Evolutionary conservation across 1,140 invertebrate species (phyloP).

Genomic region (Drosophila eugracilis): DNA sequence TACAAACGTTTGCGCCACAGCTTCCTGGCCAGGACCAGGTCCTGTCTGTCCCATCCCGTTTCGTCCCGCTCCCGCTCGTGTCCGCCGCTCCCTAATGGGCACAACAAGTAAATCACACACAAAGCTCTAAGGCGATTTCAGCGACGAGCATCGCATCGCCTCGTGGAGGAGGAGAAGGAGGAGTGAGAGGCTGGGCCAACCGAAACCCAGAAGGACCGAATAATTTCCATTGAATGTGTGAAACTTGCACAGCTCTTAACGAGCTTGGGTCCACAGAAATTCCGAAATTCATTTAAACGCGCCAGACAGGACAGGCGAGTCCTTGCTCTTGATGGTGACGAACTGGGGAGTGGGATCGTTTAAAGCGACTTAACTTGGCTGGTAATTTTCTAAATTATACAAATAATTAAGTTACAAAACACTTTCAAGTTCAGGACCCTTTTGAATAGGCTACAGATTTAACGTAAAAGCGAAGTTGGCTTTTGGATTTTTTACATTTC

Average conservation of each 20-base stretch:
- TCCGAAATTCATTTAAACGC: slow-evolving; percentile 60
- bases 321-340: slow-evolving; percentile 31
- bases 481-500: no score
- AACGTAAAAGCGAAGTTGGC: neutral
- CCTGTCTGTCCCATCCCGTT: no score
- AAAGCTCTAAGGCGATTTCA: slow-evolving; percentile 81
- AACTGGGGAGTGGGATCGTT: slow-evolving; percentile 28
- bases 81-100: slow-evolving; percentile 64
- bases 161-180: no score
- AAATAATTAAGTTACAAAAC: slow-evolving; percentile 22
- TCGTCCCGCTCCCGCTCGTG: no score
- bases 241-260: slow-evolving; percentile 63
- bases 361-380: slow-evolving; percentile 31
- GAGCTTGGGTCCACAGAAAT: slow-evolving; percentile 50
- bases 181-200: no score
- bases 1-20: slow-evolving; percentile 76
- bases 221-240: slow-evolving; percentile 62
- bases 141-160: slow-evolving; percentile 50
- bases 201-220: slow-evolving; percentile 39
- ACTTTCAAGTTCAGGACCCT: slow-evolving; percentile 4
- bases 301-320: slow-evolving; percentile 42
- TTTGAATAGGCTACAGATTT: neutral
- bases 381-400: slow-evolving; percentile 9
- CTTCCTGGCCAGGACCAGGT: slow-evolving; percentile 18
- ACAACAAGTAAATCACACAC: slow-evolving; percentile 82